Percentiles rank a stretch among this genome's conserved stretches.
These are phyloP conservation scores for Scaptomyza hsui DNA, from an alignment of 1,140 invertebrate species.

Conservation along the genomic window DNA sequence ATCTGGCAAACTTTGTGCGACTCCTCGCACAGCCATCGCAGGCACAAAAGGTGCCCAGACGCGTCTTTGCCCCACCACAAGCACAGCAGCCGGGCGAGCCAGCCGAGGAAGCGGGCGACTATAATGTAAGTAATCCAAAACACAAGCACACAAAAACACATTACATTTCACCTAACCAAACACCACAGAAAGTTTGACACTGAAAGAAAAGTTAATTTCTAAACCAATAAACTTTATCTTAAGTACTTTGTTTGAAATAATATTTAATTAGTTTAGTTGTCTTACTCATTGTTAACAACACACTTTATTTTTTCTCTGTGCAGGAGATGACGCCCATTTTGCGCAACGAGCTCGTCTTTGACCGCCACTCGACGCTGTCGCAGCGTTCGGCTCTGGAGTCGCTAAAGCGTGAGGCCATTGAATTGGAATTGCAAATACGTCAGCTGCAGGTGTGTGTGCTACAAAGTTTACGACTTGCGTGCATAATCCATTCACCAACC, in stretches of 20 bases:
- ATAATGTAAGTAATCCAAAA: slow-evolving; percentile 71
- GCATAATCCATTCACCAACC: neutral
- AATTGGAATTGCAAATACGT: slow-evolving; percentile 93
- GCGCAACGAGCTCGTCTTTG: slow-evolving; percentile 93
- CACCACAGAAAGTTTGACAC: neutral
- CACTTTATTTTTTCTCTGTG: slow-evolving; percentile 2
- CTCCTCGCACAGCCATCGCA: slow-evolving; percentile 87
- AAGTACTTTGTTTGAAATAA: neutral
- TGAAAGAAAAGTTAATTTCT: neutral
- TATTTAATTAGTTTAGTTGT: neutral
- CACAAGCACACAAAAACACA: neutral
- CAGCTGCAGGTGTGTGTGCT: slow-evolving; percentile 87
- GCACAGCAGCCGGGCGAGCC: slow-evolving; percentile 84
- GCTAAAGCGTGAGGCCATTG: slow-evolving; percentile 91
- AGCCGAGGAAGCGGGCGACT: slow-evolving; percentile 70
- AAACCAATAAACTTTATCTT: too few species aligned
- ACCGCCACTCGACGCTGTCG: slow-evolving; percentile 90
- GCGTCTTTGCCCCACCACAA: slow-evolving; percentile 88
- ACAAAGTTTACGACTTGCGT: neutral
- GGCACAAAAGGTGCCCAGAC: slow-evolving; percentile 85
- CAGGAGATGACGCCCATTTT: slow-evolving; percentile 88
- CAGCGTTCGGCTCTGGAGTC: slow-evolving; percentile 90
- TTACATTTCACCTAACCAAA: neutral
- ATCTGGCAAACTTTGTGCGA: slow-evolving; percentile 90
- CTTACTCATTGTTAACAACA: neutral